A percentile compares a stretch with the other conserved stretches of the same genome.
Evolutionary conservation across 2,113 vertebrate species (phyloP).

Genomic region (Kobus ellipsiprymnus): DNA sequence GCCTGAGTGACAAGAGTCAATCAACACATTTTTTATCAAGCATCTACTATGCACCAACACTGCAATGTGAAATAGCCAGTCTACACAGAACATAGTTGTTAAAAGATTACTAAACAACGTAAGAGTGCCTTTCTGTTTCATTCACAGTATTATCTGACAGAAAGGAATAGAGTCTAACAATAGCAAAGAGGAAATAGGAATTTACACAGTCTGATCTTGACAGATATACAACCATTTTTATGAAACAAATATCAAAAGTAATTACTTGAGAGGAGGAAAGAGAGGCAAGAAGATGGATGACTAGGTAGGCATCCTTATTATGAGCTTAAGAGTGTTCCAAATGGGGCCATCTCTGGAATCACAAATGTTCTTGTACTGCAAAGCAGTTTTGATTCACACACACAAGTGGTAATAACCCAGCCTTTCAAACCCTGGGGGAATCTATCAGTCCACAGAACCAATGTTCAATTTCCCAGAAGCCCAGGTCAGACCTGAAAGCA

Average conservation of each 20-base stretch:
- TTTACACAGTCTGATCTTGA: neutral
- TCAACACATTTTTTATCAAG: neutral
- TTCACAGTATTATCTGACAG: neutral
- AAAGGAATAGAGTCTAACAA: neutral
- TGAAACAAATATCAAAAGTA: conserved; percentile 31
- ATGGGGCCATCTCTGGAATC: conserved; percentile 20
- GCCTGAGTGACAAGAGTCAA: neutral
- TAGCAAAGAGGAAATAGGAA: neutral
- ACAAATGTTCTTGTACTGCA: conserved; percentile 16
- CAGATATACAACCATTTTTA: neutral
- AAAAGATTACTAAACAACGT: neutral
- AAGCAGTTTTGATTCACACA: conserved; percentile 10
- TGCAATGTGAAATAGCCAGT: neutral
- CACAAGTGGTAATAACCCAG: conserved; percentile 15
- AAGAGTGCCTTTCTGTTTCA: neutral
- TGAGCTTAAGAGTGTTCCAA: conserved; percentile 43
- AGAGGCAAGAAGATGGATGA: conserved; percentile 28
- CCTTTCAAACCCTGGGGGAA: conserved; percentile 9
- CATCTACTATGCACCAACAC: neutral
- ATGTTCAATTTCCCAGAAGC: conserved; percentile 56
- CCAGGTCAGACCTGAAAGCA: conserved; percentile 63
- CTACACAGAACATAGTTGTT: neutral
- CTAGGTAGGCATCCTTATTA: neutral
- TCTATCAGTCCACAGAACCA: neutral
- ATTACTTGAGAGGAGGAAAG: conserved; percentile 18